Percentiles rank a stretch among this genome's conserved stretches.
These are phyloP conservation scores for Meloidogyne exigua DNA, from an alignment of 1,140 invertebrate genomes.

Conservation along the genomic window DNA sequence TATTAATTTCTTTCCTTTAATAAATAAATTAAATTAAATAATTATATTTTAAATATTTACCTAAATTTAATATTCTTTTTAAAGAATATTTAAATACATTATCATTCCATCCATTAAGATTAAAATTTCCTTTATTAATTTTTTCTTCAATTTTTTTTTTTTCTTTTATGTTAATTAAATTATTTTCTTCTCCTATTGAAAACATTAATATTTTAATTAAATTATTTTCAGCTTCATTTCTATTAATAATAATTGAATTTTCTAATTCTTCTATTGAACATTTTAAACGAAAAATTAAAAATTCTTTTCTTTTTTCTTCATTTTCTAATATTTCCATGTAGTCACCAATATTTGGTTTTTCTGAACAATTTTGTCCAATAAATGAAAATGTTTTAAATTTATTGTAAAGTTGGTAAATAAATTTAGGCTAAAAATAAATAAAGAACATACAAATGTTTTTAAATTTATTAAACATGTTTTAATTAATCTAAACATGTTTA, in stretches of 20 bases:
- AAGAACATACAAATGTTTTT: not conserved
- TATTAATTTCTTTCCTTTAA: too few species aligned
- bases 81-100: not conserved
- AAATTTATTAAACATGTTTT: too few species aligned
- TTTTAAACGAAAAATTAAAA: conserved; percentile 1
- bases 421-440: not conserved
- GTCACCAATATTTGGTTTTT: not conserved
- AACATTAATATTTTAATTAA: not conserved
- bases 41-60: not conserved
- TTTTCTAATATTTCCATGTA: not conserved
- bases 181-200: not conserved
- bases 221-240: not conserved
- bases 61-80: not conserved
- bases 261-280: not conserved
- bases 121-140: not conserved
- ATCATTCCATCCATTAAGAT: not conserved
- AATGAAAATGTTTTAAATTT: too few species aligned
- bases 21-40: not conserved
- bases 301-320: not conserved
- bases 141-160: not conserved
- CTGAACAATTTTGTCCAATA: not conserved
- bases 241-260: not conserved
- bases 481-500: too few species aligned
- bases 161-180: not conserved
- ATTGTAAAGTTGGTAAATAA: not conserved